These are phyloP conservation scores for Octopus sinensis DNA, from an alignment of 1,140 invertebrate genomes.

Conservation along the genomic window DNA sequence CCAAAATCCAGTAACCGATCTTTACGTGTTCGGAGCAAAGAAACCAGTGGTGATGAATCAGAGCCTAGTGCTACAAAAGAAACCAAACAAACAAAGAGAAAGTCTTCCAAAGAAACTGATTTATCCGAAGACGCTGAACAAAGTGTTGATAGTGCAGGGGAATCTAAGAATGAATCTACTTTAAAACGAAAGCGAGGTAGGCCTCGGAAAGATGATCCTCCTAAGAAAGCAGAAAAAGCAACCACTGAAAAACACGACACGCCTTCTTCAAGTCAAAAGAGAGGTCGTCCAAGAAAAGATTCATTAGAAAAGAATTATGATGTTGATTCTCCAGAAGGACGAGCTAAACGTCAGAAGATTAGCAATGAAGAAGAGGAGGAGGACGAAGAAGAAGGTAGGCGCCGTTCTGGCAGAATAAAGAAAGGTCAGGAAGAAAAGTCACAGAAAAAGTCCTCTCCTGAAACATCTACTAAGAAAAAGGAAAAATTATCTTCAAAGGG, in stretches of 20 bases:
- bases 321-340: not conserved
- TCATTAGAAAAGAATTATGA: not conserved
- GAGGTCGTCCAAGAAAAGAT: not conserved
- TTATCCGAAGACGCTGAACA: not conserved
- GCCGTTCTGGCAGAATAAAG: conserved; percentile 7
- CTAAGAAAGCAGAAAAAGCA: not conserved
- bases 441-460: not conserved
- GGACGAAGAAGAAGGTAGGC: not conserved
- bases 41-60: conserved; percentile 6
- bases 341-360: not conserved
- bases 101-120: conserved; percentile 16
- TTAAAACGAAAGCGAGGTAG: conserved; percentile 4
- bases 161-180: not conserved
- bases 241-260: not conserved
- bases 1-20: not conserved
- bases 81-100: conserved; percentile 11
- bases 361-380: not conserved
- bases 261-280: not conserved
- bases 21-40: not conserved
- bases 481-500: not conserved
- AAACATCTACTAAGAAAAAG: not conserved
- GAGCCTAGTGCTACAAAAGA: conserved; percentile 12
- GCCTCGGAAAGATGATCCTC: not conserved
- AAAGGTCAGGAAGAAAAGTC: not conserved
- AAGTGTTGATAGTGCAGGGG: not conserved